Percentiles rank a stretch among this genome's conserved stretches.
Evolutionary conservation across 2,797 vertebrate species (phyloP).

Genomic region (Poeciliopsis infans): DNA sequence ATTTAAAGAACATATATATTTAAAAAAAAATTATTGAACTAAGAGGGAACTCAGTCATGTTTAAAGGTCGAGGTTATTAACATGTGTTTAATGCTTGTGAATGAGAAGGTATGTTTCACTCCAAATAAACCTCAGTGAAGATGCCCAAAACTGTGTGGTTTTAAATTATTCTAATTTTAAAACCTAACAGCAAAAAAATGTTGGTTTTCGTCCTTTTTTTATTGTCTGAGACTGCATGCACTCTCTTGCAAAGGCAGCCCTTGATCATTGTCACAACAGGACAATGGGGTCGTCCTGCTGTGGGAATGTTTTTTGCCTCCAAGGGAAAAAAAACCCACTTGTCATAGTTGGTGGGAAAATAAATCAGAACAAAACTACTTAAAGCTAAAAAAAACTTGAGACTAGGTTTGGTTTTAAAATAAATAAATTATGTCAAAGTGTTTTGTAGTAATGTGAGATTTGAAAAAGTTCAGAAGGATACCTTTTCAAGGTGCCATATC

Average conservation of each 20-base stretch:
- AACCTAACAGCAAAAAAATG: neutral
- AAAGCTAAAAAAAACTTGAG: neutral
- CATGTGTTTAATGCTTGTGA: constrained; percentile 43
- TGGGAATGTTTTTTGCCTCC: neutral
- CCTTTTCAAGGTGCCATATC: neutral
- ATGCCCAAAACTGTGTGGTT: constrained; percentile 21
- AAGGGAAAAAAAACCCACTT: neutral
- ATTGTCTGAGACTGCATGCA: neutral
- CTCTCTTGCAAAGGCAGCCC: neutral
- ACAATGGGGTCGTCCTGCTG: neutral
- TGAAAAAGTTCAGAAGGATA: neutral
- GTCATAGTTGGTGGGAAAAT: neutral
- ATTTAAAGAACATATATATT: constrained; percentile 40
- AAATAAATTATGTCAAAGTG: neutral
- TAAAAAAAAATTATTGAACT: constrained; percentile 17
- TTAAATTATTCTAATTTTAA: neutral
- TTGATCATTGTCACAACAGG: neutral
- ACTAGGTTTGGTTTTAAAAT: neutral
- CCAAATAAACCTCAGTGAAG: constrained; percentile 52
- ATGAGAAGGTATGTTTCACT: constrained; percentile 41
- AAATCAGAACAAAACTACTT: neutral
- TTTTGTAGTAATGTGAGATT: neutral
- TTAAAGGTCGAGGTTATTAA: constrained; percentile 44
- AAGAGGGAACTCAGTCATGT: constrained; percentile 47
- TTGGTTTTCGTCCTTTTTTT: neutral